phyloP scores from a whole-genome alignment of 2,888 invertebrate species.

The Cantharis rufa region DNA sequence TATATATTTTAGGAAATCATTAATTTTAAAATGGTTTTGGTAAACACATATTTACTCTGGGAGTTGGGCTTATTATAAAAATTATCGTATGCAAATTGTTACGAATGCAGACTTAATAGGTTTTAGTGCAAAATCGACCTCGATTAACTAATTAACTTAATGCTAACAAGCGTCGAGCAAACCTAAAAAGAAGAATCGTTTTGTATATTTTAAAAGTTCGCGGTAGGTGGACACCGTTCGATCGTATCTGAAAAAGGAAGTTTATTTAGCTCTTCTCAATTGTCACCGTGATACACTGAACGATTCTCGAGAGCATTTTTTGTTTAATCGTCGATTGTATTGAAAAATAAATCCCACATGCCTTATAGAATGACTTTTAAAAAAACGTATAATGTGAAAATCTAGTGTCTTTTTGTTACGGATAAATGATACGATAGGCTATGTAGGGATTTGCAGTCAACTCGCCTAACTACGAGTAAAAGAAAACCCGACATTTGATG shows the following conservation, averaged over 20 bases:
- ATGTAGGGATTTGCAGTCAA: slow-evolving; percentile 14
- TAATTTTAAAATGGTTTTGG: not conserved
- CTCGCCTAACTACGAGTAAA: slow-evolving; percentile 9
- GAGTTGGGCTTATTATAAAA: not conserved
- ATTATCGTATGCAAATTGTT: not conserved
- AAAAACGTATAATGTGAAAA: slow-evolving; percentile 3
- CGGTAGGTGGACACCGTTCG: not conserved
- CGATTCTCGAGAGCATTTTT: not conserved
- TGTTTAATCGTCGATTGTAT: not conserved
- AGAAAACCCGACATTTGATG: slow-evolving; percentile 8
- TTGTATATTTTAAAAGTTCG: not conserved
- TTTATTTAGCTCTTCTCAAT: not conserved
- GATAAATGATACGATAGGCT: slow-evolving; percentile 18
- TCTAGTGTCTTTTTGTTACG: slow-evolving; percentile 11
- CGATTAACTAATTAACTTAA: not conserved
- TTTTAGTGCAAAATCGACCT: not conserved
- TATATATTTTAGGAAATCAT: not conserved
- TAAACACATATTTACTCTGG: not conserved
- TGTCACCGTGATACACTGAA: not conserved
- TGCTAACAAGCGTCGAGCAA: not conserved
- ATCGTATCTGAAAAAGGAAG: not conserved
- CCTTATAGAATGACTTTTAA: not conserved
- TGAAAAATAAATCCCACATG: not conserved
- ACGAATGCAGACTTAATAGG: not conserved
- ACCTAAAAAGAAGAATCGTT: not conserved